Conservation (phyloP, 1,140 invertebrate genomes). For the Thereuonema tuberculata region DNA sequence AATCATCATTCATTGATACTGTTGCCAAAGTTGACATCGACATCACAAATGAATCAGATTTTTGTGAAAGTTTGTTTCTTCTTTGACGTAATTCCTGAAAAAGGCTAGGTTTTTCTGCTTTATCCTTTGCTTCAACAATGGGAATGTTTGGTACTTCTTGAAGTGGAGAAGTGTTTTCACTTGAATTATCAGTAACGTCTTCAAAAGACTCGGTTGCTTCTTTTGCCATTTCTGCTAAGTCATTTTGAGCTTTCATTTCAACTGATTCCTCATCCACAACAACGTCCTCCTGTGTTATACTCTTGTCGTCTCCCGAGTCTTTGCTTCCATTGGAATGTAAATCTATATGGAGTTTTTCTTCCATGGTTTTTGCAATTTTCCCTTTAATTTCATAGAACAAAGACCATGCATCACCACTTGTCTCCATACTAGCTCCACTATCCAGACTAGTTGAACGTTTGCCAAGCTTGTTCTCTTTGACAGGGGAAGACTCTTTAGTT, state of each 20-base stretch:
- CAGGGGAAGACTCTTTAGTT: background rate
- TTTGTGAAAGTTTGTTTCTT: background rate
- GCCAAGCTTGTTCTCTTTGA: background rate
- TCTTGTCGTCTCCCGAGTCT: no score
- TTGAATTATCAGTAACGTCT: background rate
- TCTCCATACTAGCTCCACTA: background rate
- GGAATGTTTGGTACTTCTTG: background rate
- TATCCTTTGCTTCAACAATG: no score
- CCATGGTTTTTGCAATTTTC: slow-evolving; percentile 7
- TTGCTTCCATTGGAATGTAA: background rate
- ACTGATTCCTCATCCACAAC: background rate
- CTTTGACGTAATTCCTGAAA: no score
- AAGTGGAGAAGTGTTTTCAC: background rate
- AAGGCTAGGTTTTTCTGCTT: no score
- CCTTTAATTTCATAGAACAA: slow-evolving; percentile 9
- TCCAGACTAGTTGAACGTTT: background rate
- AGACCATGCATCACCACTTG: background rate
- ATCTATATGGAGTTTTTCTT: slow-evolving; percentile 3
- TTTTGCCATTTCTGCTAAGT: background rate
- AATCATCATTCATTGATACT: background rate
- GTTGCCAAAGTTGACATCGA: background rate
- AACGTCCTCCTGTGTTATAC: background rate
- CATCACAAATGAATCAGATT: background rate
- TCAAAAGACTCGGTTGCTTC: background rate
- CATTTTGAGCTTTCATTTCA: background rate